Evolutionary conservation across 2,113 vertebrate genomes (phyloP).

Genomic region (Vulpes ferrilata): DNA sequence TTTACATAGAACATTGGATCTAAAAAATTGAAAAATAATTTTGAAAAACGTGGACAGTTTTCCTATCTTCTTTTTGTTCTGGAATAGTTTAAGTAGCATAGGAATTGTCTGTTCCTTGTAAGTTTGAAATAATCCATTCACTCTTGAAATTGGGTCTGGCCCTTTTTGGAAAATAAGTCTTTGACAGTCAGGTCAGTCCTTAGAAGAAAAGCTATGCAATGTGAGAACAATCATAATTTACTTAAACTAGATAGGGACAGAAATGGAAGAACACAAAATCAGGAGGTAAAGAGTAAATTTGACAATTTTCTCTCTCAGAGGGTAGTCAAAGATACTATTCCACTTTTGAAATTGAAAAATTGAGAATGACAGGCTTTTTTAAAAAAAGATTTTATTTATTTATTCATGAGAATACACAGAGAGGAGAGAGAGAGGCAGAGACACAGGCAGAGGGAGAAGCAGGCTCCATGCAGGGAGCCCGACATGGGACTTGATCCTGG

Average conservation of each 20-base stretch:
- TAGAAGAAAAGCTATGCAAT: conserved; percentile 28
- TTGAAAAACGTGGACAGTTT: neutral
- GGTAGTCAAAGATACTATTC: conserved; percentile 44
- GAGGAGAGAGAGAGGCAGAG: no score
- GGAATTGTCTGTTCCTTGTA: neutral
- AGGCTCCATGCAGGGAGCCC: no score
- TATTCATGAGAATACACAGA: no score
- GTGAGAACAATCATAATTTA: conserved; percentile 13
- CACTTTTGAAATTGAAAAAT: conserved; percentile 51
- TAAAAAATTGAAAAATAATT: neutral
- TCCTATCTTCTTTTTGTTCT: conserved; percentile 37
- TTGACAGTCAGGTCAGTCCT: conserved; percentile 9
- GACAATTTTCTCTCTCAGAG: conserved; percentile 25
- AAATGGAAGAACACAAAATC: neutral
- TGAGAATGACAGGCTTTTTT: neutral
- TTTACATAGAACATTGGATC: neutral
- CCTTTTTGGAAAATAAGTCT: conserved; percentile 49
- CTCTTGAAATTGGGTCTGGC: conserved; percentile 16
- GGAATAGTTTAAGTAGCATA: conserved; percentile 21
- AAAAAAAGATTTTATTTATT: no score
- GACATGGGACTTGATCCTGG: rapidly evolving
- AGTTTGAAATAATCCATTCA: conserved; percentile 54
- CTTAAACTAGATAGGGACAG: conserved; percentile 27
- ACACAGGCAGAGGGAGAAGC: no score
- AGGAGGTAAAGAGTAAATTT: neutral